Evolutionary conservation across 1,140 invertebrate species (phyloP).

Genomic region (Pomacea maculata): DNA sequence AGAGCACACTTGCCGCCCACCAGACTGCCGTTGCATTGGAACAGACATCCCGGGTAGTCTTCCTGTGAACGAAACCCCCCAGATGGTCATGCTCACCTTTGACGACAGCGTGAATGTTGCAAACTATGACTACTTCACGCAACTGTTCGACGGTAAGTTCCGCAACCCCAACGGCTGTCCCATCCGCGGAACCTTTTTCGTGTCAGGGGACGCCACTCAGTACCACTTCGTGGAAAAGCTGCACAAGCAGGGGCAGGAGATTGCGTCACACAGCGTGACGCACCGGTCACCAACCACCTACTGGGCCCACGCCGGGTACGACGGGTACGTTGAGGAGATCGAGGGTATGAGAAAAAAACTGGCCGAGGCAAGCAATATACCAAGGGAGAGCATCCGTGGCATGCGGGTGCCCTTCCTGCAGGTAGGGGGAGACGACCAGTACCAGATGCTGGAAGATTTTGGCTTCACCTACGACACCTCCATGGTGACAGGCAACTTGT

Average conservation of each 20-base stretch:
- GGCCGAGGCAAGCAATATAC: conserved; percentile 27
- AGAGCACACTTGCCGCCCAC: conserved; percentile 30
- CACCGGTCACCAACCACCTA: conserved; percentile 42
- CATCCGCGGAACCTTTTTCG: conserved; percentile 80
- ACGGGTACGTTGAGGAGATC: conserved; percentile 38
- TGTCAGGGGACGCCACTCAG: conserved; percentile 83
- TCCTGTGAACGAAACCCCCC: conserved; percentile 70
- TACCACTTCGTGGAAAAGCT: conserved; percentile 83
- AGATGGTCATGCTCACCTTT: conserved; percentile 97
- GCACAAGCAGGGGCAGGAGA: conserved; percentile 86
- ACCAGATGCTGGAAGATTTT: conserved; percentile 75
- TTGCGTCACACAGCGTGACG: conserved; percentile 76
- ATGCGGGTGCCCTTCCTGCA: conserved; percentile 46
- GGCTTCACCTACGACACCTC: conserved; percentile 43
- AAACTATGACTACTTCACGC: conserved; percentile 79
- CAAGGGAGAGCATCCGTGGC: conserved; percentile 33
- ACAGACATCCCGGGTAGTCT: conserved; percentile 78
- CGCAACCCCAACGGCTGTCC: conserved; percentile 85
- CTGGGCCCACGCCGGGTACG: conserved; percentile 42
- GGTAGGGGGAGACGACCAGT: conserved; percentile 45
- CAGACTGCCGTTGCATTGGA: conserved; percentile 37
- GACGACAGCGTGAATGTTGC: conserved; percentile 97
- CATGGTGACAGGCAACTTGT: conserved; percentile 43
- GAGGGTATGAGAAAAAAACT: conserved; percentile 41
- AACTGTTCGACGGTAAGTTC: conserved; percentile 61